These are phyloP conservation scores for pig (Sus scrofa) DNA, from an alignment of 2,113 vertebrate species.

Conservation along the genomic window DNA sequence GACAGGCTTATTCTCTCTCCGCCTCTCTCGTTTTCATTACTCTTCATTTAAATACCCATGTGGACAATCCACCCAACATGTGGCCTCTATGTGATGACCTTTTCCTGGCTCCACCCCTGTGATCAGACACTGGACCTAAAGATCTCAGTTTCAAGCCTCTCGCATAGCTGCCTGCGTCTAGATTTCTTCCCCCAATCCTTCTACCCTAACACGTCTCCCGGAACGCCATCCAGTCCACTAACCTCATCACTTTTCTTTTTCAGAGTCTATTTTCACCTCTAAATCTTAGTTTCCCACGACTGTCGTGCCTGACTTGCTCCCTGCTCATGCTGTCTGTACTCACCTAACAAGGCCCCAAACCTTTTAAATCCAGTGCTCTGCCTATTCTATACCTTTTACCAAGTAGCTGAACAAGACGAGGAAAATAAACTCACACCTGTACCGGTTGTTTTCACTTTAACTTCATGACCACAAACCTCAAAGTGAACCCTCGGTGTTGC, in stretches of 20 bases:
- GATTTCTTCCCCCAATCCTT: not conserved
- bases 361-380: not conserved
- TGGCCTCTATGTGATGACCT: not conserved
- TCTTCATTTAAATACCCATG: not conserved
- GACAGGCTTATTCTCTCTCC: not conserved
- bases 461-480: constrained; percentile 68
- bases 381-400: not conserved
- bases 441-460: constrained; percentile 56
- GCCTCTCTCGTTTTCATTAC: not conserved
- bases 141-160: not conserved
- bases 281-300: not conserved
- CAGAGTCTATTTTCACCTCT: not conserved
- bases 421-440: not conserved
- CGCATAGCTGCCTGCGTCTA: not conserved
- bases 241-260: not conserved
- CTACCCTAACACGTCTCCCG: not conserved
- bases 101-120: not conserved
- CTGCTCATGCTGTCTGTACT: not conserved
- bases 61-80: not conserved
- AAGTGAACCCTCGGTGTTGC: not conserved
- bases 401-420: not conserved
- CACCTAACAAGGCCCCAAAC: not conserved
- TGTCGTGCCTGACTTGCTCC: not conserved
- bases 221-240: not conserved
- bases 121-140: not conserved